Conservation (phyloP, 1,140 invertebrate species). For the Mactra quadrangularis region DNA sequence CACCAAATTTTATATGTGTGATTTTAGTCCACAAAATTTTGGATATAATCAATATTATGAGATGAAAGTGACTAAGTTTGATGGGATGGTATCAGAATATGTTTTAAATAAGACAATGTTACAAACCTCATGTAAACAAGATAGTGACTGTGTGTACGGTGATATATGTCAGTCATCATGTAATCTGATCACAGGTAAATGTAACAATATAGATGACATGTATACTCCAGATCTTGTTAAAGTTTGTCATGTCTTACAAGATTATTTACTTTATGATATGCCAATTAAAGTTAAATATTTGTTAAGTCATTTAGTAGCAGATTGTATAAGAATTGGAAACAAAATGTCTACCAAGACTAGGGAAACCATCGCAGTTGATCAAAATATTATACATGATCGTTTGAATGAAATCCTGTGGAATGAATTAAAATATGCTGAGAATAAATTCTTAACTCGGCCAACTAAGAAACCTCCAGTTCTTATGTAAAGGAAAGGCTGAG, state of each 20-base stretch:
- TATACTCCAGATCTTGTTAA: constrained; percentile 62
- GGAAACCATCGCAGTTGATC: constrained; percentile 5
- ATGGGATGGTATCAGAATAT: constrained; percentile 64
- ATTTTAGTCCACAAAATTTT: constrained; percentile 69
- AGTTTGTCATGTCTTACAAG: constrained; percentile 73
- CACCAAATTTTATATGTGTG: constrained; percentile 75
- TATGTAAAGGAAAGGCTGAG: no score
- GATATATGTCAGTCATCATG: constrained; percentile 69
- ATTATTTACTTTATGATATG: constrained; percentile 74
- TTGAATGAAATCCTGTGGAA: constrained; percentile 66
- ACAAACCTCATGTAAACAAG: constrained; percentile 62
- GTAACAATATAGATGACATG: constrained; percentile 63
- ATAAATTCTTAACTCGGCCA: constrained; percentile 56
- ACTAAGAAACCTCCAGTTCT: constrained; percentile 19
- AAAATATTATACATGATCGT: constrained; percentile 50
- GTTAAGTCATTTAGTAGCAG: constrained; percentile 55
- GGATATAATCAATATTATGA: constrained; percentile 71
- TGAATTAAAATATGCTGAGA: constrained; percentile 65
- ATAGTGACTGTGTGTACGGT: constrained; percentile 70
- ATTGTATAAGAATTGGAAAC: constrained; percentile 55
- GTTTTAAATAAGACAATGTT: constrained; percentile 57
- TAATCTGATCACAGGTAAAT: constrained; percentile 59
- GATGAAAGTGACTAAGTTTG: constrained; percentile 64
- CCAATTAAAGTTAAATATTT: constrained; percentile 58
- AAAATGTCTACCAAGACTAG: constrained; percentile 11